Evolutionary conservation across 2,113 vertebrate genomes (phyloP), one percentile per base, ranked within the genome.

Genomic region (Aldabrachelys gigantea): DNA sequence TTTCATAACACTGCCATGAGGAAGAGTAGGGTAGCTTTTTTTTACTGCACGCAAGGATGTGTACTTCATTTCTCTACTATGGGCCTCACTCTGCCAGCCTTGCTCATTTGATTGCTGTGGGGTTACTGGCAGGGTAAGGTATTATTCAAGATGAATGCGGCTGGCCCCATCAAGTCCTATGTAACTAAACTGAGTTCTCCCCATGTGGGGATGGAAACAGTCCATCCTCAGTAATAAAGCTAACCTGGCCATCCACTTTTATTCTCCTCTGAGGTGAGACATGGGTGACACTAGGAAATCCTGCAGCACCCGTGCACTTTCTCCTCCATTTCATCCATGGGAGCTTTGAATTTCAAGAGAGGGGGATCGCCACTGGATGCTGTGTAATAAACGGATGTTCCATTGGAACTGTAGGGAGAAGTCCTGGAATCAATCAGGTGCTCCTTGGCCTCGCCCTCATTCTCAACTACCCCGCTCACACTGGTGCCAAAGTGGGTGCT

Each of bases 291-390:
- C 97, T 99, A 99, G 50, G 99, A 99, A 96, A 99, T 98, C 50
- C 99, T 99, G 98, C 99, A 99, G 98, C 99, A 99, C 89, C 98
- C 98, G 0, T 98, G 98, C 56, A 98, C 97, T 93, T 99, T 99
- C 57, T 99, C 98, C 87, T 98, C 98, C 98, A 98, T 99, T 69
- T 99, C 99, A 85, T 99, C 99, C 29, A 99, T 96, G 31, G 99
- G 99, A 97, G 99, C 99, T 97, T 99, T 99, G 89, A 99, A 98
- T 97, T 98, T 99, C 90, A 99, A 96, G 85, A 99, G 99, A 24
- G 99, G 99, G 1, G 99, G 99, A 50, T 99, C 99, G 5, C 99
- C 99, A 29, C 99, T 99, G 98, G 99, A 98, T 35, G 99, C 99
- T 1, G 99, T 99, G 98, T 99, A 99, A 97, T 99, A 99, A 80